These are phyloP conservation scores for Lacerta viridis DNA, from an alignment of 2,797 vertebrate species.

Conservation along the genomic window DNA sequence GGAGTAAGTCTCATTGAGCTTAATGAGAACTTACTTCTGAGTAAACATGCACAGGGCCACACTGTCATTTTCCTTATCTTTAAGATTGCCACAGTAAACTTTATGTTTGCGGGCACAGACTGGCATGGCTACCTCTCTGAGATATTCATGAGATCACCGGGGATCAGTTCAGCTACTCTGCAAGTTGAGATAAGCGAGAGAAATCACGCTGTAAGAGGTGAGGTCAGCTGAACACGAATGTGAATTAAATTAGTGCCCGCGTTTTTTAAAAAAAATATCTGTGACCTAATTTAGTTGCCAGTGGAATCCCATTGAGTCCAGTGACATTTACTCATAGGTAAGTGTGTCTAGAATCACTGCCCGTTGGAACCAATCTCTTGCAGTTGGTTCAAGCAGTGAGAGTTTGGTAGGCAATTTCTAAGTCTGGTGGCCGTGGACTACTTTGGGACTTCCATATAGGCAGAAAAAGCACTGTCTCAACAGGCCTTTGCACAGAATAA, in stretches of 20 bases:
- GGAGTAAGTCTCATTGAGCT: not conserved
- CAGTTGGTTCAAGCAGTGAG: not conserved
- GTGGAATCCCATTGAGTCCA: too few species aligned
- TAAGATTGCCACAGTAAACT: not conserved
- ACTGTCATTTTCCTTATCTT: not conserved
- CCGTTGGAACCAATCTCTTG: not conserved
- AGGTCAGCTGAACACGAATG: not conserved
- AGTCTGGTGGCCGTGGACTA: not conserved
- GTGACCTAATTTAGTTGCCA: not conserved
- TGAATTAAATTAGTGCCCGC: not conserved
- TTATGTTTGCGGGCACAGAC: not conserved
- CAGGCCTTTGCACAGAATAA: not conserved
- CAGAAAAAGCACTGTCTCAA: not conserved
- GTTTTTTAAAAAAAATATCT: not conserved
- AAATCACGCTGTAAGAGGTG: not conserved
- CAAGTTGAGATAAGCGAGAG: not conserved
- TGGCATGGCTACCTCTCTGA: not conserved
- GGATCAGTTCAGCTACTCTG: not conserved
- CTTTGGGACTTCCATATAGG: conserved; percentile 1
- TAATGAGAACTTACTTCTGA: not conserved
- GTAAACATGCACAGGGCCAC: not conserved
- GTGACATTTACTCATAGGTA: too few species aligned
- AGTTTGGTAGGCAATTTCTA: not conserved
- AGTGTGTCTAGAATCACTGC: too few species aligned
- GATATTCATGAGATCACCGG: not conserved